Conservation (phyloP, 2,113 vertebrate genomes). For the Himantopus leucocephalus region DNA sequence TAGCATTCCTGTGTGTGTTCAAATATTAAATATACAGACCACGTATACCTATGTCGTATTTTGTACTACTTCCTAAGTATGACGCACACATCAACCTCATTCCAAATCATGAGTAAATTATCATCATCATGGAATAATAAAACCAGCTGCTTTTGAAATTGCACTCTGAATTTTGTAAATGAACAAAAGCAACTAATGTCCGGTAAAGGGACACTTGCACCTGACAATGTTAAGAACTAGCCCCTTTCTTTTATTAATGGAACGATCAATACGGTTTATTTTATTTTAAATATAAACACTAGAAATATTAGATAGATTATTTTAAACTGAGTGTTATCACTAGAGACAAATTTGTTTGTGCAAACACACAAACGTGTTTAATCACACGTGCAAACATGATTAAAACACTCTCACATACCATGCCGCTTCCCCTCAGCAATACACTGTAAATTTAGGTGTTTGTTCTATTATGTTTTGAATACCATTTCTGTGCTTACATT, state of each 20-base stretch:
- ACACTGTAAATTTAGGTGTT: not conserved
- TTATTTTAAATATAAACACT: not conserved
- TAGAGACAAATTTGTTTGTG: not conserved
- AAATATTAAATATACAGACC: not conserved
- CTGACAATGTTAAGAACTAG: not conserved
- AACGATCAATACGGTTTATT: not conserved
- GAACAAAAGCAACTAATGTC: not conserved
- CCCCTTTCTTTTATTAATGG: not conserved
- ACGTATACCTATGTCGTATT: not conserved
- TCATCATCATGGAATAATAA: not conserved
- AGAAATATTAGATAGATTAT: not conserved
- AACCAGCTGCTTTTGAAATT: not conserved
- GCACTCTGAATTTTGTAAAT: not conserved
- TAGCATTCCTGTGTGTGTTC: not conserved
- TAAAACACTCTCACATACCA: not conserved
- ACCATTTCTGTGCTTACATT: not conserved
- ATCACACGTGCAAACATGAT: fast-evolving
- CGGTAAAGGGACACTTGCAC: not conserved
- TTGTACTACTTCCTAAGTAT: not conserved
- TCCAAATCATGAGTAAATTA: not conserved
- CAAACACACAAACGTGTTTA: not conserved
- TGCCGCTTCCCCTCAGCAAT: not conserved
- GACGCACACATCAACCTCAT: not conserved
- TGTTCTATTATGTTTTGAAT: not conserved
- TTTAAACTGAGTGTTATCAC: not conserved